Evolutionary conservation across 23 tunicate species (phyloP).

Genomic region (Ascidia mentula): DNA sequence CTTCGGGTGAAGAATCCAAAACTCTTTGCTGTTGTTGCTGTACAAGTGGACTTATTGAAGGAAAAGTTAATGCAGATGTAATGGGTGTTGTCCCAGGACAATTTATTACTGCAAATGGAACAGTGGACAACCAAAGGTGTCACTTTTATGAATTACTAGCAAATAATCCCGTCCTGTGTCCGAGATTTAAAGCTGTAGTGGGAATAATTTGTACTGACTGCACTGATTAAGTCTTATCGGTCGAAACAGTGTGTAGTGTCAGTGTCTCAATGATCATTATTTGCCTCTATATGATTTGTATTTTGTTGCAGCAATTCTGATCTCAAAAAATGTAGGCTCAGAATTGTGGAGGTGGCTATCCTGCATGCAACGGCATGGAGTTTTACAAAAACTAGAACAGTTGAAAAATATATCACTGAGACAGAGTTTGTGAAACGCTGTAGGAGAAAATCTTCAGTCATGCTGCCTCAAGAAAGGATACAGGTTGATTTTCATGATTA

Average conservation of each 20-base stretch:
- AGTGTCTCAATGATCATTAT: too few species aligned
- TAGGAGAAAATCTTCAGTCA: too few species aligned
- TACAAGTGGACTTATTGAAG: constrained; percentile 39
- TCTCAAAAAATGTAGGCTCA: background rate
- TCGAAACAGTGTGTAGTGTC: too few species aligned
- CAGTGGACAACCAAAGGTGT: constrained; percentile 24
- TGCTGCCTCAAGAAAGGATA: too few species aligned
- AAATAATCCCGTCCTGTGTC: too few species aligned
- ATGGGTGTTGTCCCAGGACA: constrained; percentile 41
- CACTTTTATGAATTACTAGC: too few species aligned
- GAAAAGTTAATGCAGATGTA: background rate
- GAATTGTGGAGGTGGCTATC: background rate
- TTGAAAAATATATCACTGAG: background rate
- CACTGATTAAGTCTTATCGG: too few species aligned
- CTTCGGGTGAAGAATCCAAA: background rate
- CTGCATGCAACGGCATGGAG: background rate
- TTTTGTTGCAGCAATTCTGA: background rate
- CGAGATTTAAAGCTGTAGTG: too few species aligned
- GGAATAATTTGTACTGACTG: too few species aligned
- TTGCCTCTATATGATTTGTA: too few species aligned
- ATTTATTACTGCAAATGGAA: constrained; percentile 17
- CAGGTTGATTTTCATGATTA: too few species aligned
- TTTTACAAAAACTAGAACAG: background rate
- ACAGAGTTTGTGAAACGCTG: too few species aligned
- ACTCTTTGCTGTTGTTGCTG: constrained; percentile 27